Evolutionary conservation across 2,888 invertebrate genomes (phyloP).

Genomic region (Orthosia gothica): DNA sequence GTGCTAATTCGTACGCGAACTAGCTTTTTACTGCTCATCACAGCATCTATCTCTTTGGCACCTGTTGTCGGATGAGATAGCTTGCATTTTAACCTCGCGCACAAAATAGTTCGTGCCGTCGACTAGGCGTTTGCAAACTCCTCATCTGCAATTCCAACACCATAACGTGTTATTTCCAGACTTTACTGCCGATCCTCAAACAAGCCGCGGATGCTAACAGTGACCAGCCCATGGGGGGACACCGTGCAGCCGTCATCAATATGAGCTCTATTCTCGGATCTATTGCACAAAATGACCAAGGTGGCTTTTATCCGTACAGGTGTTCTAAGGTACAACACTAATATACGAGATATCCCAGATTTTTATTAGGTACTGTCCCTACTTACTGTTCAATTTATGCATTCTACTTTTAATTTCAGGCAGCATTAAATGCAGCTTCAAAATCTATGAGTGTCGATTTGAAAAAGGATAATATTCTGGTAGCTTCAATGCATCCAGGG

Average conservation of each 20-base stretch:
- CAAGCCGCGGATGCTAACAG: conserved; percentile 92
- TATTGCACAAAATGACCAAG: conserved; percentile 94
- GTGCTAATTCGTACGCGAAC: too few species aligned
- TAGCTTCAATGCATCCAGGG: conserved; percentile 96
- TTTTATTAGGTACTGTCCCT: not conserved
- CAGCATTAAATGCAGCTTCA: conserved; percentile 96
- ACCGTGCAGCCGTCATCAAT: conserved; percentile 95
- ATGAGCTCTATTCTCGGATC: conserved; percentile 96
- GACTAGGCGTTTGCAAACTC: too few species aligned
- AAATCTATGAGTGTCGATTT: conserved; percentile 96
- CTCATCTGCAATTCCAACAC: too few species aligned
- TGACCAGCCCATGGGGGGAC: conserved; percentile 90
- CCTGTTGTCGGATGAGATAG: too few species aligned
- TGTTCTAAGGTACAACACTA: conserved; percentile 94
- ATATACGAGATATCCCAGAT: not conserved
- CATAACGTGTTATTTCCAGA: conserved; percentile 84
- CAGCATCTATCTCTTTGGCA: too few species aligned
- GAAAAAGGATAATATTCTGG: conserved; percentile 94
- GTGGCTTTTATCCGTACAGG: conserved; percentile 96
- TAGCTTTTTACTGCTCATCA: too few species aligned
- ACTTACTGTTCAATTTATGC: not conserved
- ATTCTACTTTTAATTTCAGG: conserved; percentile 87
- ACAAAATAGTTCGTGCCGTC: too few species aligned
- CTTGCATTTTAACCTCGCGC: too few species aligned
- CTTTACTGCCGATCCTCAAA: conserved; percentile 94